A percentile compares a stretch with the other conserved stretches of the same genome.
These are phyloP conservation scores for Orthosia cruda DNA, from an alignment of 2,888 invertebrate genomes.

Conservation along the genomic window DNA sequence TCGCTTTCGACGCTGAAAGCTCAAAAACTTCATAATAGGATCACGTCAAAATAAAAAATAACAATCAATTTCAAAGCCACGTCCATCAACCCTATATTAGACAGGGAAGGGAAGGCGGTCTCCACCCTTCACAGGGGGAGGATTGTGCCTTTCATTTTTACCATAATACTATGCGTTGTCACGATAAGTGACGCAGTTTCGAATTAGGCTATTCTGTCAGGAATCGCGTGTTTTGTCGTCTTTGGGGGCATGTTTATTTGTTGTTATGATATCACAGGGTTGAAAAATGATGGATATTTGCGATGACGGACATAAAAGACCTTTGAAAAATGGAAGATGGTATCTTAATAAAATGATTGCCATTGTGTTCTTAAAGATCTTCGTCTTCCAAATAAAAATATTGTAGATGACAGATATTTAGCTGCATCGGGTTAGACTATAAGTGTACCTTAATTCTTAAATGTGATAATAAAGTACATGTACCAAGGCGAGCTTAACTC, in stretches of 20 bases:
- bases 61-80: constrained; percentile 8
- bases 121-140: constrained; percentile 45
- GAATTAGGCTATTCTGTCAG: constrained; percentile 49
- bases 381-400: too few relatives aligned
- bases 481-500: too few relatives aligned
- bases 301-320: constrained; percentile 13
- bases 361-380: too few relatives aligned
- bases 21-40: constrained; percentile 36
- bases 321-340: not conserved
- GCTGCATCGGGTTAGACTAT: too few relatives aligned
- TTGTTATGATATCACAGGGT: constrained; percentile 28
- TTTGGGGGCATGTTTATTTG: constrained; percentile 33
- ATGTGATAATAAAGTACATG: too few relatives aligned
- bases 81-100: constrained; percentile 45
- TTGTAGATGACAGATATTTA: too few relatives aligned
- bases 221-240: constrained; percentile 56
- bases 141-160: constrained; percentile 56
- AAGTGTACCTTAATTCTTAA: too few relatives aligned
- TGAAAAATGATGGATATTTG: constrained; percentile 25
- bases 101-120: constrained; percentile 27
- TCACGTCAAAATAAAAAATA: constrained; percentile 26
- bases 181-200: constrained; percentile 60
- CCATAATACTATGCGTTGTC: constrained; percentile 58
- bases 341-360: not conserved
- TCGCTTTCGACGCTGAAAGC: constrained; percentile 26